phyloP scores from a whole-genome alignment of 2,888 invertebrate species.

The Lasioglossum oenotherae region DNA sequence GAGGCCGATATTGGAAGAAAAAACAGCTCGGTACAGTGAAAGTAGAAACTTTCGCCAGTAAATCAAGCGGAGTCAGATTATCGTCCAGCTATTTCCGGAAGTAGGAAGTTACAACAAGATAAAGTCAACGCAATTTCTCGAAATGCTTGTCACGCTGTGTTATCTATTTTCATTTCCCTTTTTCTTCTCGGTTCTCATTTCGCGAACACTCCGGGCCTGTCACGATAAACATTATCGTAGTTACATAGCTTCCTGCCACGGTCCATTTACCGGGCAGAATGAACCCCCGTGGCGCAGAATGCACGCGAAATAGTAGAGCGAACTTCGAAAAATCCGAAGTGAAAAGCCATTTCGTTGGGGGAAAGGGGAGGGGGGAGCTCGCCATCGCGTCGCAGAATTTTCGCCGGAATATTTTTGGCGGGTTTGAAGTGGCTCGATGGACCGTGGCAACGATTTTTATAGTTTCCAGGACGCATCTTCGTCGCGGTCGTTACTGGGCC shows the following conservation, averaged over 20 bases:
- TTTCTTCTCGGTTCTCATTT: too few relatives aligned
- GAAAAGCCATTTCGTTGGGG: background rate
- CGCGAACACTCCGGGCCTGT: background rate
- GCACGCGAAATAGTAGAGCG: background rate
- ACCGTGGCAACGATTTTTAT: slow-evolving; percentile 7
- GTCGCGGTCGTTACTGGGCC: background rate
- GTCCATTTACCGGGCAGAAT: slow-evolving; percentile 18
- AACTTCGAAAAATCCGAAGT: background rate
- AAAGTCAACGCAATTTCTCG: background rate
- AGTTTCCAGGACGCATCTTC: background rate
- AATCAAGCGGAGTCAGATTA: background rate
- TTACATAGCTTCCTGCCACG: background rate
- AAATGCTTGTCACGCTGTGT: background rate
- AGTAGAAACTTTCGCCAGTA: background rate
- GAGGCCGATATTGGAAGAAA: too few relatives aligned
- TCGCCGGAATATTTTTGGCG: background rate
- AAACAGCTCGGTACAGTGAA: background rate
- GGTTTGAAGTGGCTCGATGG: slow-evolving; percentile 11
- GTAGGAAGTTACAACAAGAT: background rate
- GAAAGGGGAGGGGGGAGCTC: too few relatives aligned
- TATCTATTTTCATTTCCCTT: background rate
- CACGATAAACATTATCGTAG: background rate
- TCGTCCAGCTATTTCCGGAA: background rate
- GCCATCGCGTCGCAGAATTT: background rate
- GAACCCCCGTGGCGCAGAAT: background rate